Percentiles rank a stretch among this genome's conserved stretches.
Evolutionary conservation across 2,888 invertebrate genomes (phyloP).

Genomic region (Deilephila porcellus): DNA sequence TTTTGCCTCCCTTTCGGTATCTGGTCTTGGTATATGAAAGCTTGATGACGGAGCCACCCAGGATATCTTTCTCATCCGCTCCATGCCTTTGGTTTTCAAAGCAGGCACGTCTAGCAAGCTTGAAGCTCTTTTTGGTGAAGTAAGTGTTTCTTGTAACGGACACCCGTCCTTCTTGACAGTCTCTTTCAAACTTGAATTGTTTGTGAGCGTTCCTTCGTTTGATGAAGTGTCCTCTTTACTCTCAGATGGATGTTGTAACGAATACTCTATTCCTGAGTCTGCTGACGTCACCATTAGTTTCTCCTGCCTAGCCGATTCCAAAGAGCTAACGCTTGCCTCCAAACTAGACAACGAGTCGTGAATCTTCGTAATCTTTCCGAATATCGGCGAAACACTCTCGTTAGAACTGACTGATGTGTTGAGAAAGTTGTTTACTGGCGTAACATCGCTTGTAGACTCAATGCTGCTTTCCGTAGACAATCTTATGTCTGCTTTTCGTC

Average conservation of each 20-base stretch:
- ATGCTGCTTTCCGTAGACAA: slow-evolving; percentile 75
- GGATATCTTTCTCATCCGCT: slow-evolving; percentile 84
- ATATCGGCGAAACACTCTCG: slow-evolving; percentile 80
- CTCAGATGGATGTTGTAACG: slow-evolving; percentile 72
- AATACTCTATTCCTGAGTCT: slow-evolving; percentile 80
- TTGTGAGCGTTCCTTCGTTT: slow-evolving; percentile 81
- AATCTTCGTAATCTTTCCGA: slow-evolving; percentile 72
- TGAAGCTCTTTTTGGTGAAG: slow-evolving; percentile 72
- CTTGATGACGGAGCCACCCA: slow-evolving; percentile 84
- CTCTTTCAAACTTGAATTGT: slow-evolving; percentile 74
- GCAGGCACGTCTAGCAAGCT: slow-evolving; percentile 79
- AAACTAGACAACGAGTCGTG: slow-evolving; percentile 79
- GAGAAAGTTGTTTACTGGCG: slow-evolving; percentile 70
- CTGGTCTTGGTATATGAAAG: slow-evolving; percentile 69
- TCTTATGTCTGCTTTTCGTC: slow-evolving; percentile 62
- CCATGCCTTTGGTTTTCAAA: slow-evolving; percentile 69
- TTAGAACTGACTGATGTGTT: slow-evolving; percentile 79
- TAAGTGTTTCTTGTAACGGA: slow-evolving; percentile 61
- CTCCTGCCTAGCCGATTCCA: slow-evolving; percentile 75
- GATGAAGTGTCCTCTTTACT: slow-evolving; percentile 75
- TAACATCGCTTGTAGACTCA: slow-evolving; percentile 75
- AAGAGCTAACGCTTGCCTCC: slow-evolving; percentile 80
- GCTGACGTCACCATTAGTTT: slow-evolving; percentile 77
- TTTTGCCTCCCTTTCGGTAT: slow-evolving; percentile 71
- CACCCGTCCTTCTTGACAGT: slow-evolving; percentile 56